These are phyloP conservation scores for Dasypolia templi DNA, from an alignment of 2,888 invertebrate species.

Conservation along the genomic window DNA sequence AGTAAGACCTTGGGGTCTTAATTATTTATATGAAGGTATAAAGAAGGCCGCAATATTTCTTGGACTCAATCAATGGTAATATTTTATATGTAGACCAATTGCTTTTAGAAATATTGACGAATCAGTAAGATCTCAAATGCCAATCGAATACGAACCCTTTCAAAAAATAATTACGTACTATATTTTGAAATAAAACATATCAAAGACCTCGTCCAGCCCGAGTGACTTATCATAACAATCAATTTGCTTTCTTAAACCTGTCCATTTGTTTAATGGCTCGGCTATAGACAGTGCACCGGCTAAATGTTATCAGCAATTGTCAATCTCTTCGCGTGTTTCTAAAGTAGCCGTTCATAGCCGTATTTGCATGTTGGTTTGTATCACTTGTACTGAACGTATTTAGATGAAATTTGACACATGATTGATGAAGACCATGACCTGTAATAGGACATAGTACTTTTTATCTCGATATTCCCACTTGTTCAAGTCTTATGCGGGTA, in stretches of 20 bases:
- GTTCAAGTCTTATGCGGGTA: background rate
- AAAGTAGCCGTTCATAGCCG: constrained; percentile 75
- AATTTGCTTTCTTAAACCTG: constrained; percentile 83
- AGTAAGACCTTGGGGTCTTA: too few species aligned
- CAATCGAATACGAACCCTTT: constrained; percentile 1
- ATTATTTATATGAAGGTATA: too few species aligned
- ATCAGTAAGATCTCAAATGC: too few species aligned
- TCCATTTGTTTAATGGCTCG: constrained; percentile 88
- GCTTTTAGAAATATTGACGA: too few species aligned
- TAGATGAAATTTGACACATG: background rate
- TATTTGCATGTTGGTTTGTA: too few species aligned
- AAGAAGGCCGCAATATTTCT: too few species aligned
- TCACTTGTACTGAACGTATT: background rate
- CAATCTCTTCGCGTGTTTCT: constrained; percentile 82
- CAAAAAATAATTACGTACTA: constrained; percentile 42
- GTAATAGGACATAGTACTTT: background rate
- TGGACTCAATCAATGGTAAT: too few species aligned
- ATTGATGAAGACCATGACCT: background rate
- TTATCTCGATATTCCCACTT: background rate
- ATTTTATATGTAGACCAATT: too few species aligned
- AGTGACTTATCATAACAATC: constrained; percentile 88
- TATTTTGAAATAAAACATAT: constrained; percentile 38
- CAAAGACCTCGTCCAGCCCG: constrained; percentile 69
- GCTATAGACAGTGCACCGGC: constrained; percentile 82
- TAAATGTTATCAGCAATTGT: constrained; percentile 87